A percentile compares a stretch with the other conserved stretches of the same genome.
phyloP scores from a whole-genome alignment of 2,113 vertebrate species.

The Oplegnathus fasciatus region DNA sequence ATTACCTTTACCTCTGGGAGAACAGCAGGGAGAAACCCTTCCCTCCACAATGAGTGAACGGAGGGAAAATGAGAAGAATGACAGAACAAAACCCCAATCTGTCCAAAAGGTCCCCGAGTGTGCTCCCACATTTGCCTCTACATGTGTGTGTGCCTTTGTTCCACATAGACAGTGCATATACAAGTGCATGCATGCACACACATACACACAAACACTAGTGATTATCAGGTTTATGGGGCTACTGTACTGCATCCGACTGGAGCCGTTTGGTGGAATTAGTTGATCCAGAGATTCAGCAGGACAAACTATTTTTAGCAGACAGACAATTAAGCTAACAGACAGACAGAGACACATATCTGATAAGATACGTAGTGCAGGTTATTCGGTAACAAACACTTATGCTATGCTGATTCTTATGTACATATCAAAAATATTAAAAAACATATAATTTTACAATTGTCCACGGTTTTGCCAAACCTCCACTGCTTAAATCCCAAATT shows the following conservation, averaged over 20 bases:
- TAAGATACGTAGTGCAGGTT: neutral
- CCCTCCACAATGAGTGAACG: constrained; percentile 52
- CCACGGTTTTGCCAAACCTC: neutral
- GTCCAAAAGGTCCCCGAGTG: constrained; percentile 51
- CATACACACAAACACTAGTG: neutral
- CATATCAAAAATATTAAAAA: neutral
- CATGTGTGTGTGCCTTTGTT: constrained; percentile 15
- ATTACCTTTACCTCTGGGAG: constrained; percentile 78
- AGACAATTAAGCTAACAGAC: neutral
- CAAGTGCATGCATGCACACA: neutral
- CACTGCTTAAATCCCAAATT: neutral
- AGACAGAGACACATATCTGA: neutral
- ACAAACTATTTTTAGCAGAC: constrained; percentile 45
- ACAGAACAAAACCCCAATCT: constrained; percentile 71
- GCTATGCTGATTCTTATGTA: neutral
- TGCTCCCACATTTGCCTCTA: constrained; percentile 30
- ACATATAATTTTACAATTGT: neutral
- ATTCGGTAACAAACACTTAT: neutral
- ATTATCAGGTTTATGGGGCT: constrained; percentile 10
- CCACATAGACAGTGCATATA: constrained; percentile 6
- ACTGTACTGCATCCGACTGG: constrained; percentile 1
- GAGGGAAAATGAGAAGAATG: constrained; percentile 56
- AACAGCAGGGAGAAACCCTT: constrained; percentile 30
- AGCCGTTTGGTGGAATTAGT: constrained; percentile 51
- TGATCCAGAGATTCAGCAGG: constrained; percentile 47